Conservation (phyloP, 2,888 invertebrate species). For the Sympetrum striolatum region DNA sequence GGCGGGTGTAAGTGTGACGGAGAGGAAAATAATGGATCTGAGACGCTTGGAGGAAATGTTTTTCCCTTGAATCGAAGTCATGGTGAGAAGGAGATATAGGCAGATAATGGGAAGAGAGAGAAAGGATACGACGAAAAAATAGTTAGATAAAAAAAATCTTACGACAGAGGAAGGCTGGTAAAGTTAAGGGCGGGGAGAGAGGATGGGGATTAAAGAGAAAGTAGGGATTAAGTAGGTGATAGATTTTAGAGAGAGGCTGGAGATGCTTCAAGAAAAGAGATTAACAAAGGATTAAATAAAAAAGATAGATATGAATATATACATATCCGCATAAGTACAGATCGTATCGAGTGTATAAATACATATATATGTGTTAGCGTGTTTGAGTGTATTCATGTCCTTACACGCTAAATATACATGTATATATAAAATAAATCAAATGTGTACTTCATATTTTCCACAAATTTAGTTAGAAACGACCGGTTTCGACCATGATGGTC, state of each 20-base stretch:
- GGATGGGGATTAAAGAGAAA: background rate
- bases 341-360: too few species aligned
- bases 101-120: background rate
- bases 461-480: too few species aligned
- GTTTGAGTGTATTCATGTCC: too few species aligned
- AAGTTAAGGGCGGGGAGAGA: background rate
- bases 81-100: background rate
- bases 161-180: background rate
- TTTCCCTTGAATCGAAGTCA: background rate
- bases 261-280: background rate
- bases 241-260: background rate
- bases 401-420: too few species aligned
- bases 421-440: too few species aligned
- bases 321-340: background rate
- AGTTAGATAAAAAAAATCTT: background rate
- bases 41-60: background rate
- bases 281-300: background rate
- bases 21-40: background rate
- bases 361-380: too few species aligned
- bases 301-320: background rate
- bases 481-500: too few species aligned
- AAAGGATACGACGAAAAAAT: background rate
- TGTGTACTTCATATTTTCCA: too few species aligned
- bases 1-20: background rate
- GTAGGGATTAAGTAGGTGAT: too few species aligned